A percentile compares a stretch with the other conserved stretches of the same genome.
These are phyloP conservation scores for Diabrotica virgifera DNA, from an alignment of 1,140 invertebrate species.

Conservation along the genomic window DNA sequence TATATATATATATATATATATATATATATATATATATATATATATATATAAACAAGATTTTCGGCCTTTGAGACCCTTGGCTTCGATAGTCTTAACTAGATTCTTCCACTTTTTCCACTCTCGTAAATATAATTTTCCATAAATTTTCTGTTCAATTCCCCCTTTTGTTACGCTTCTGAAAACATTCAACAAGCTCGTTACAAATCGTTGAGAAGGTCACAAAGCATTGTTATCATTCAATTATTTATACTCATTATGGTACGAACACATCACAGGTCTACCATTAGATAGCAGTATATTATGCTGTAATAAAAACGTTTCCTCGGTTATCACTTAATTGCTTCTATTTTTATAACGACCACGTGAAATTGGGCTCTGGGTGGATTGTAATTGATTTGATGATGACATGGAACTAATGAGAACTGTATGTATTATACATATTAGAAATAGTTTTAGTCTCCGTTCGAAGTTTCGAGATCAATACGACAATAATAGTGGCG, in stretches of 20 bases:
- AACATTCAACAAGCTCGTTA: neutral
- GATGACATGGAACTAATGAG: neutral
- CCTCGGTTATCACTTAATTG: neutral
- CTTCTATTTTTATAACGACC: neutral
- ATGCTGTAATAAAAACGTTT: neutral
- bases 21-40: too few relatives aligned
- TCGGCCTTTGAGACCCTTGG: too few relatives aligned
- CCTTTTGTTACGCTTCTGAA: neutral
- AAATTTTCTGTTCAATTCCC: too few relatives aligned
- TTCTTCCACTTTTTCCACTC: too few relatives aligned
- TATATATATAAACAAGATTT: too few relatives aligned
- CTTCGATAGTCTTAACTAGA: too few relatives aligned
- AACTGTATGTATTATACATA: neutral
- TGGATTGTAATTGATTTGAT: neutral
- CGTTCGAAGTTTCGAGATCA: too few relatives aligned
- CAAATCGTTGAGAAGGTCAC: constrained; percentile 8
- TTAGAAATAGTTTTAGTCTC: too few relatives aligned
- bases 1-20: too few relatives aligned
- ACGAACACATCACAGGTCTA: neutral
- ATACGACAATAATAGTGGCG: too few relatives aligned
- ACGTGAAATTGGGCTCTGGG: neutral
- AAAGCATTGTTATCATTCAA: constrained; percentile 11
- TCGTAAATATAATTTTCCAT: too few relatives aligned
- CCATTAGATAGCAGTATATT: neutral
- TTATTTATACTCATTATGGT: neutral